Percentiles rank a stretch among this genome's conserved stretches.
These are phyloP conservation scores for Scomberomorus guttatus DNA, from an alignment of 2,797 vertebrate species.

Conservation along the genomic window DNA sequence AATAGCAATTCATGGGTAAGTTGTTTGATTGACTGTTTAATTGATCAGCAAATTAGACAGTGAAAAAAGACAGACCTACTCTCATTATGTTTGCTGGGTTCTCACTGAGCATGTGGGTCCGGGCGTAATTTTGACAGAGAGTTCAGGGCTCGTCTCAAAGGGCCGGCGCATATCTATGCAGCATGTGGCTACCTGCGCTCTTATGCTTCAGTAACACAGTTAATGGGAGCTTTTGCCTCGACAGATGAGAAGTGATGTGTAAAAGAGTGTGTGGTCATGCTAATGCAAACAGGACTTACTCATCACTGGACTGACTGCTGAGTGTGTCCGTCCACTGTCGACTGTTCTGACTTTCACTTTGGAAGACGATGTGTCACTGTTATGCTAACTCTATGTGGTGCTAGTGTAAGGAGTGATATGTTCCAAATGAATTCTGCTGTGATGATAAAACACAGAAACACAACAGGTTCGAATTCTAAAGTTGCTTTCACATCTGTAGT, in stretches of 20 bases:
- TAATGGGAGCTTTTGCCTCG: conserved; percentile 78
- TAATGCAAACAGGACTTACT: conserved; percentile 58
- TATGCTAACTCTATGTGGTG: conserved; percentile 1
- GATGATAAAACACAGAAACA: neutral
- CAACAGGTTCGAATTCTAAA: neutral
- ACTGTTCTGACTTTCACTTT: conserved; percentile 25
- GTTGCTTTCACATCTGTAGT: neutral
- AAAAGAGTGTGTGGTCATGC: conserved; percentile 66
- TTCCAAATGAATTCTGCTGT: neutral
- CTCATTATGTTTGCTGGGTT: conserved; percentile 37
- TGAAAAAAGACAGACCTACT: conserved; percentile 28
- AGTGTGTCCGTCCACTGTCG: conserved; percentile 2
- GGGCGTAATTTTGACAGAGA: conserved; percentile 59
- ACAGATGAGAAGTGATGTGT: conserved; percentile 66
- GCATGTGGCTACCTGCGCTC: conserved; percentile 58
- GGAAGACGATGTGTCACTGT: conserved; percentile 16
- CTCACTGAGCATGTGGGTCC: conserved; percentile 21
- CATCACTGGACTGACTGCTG: conserved; percentile 38
- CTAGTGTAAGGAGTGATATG: neutral
- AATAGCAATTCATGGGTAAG: conserved; percentile 46
- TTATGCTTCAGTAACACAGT: conserved; percentile 76
- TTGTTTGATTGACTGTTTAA: conserved; percentile 67
- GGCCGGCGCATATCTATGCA: conserved; percentile 50
- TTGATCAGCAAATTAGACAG: conserved; percentile 63
- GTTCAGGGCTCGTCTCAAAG: conserved; percentile 40